A percentile compares a stretch with the other conserved stretches of the same genome.
Conservation (phyloP, 2,888 invertebrate species). For the Synergus itoensis region DNA sequence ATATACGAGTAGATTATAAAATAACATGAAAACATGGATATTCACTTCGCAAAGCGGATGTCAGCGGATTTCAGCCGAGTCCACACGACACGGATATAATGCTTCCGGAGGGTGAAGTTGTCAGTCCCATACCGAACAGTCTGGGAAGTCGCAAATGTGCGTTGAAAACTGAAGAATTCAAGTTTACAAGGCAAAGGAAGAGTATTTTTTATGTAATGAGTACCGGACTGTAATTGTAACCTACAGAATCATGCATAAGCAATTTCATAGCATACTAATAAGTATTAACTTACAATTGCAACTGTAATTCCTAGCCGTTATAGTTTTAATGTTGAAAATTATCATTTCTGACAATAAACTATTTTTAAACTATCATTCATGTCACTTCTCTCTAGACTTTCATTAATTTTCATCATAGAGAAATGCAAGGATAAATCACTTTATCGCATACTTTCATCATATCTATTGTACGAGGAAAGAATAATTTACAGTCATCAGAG, state of each 20-base stretch:
- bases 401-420: not conserved
- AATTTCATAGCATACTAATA: not conserved
- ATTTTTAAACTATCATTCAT: too few species aligned
- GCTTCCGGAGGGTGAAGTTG: not conserved
- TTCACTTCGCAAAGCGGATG: not conserved
- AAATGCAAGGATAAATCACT: not conserved
- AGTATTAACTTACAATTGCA: not conserved
- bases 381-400: not conserved
- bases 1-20: not conserved
- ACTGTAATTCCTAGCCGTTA: not conserved
- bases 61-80: not conserved
- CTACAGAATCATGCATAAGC: not conserved
- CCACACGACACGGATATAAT: not conserved
- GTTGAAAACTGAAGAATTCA: not conserved
- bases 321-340: too few species aligned
- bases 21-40: not conserved
- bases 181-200: not conserved
- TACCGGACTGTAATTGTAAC: not conserved
- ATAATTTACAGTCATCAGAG: not conserved
- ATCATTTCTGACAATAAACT: not conserved
- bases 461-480: not conserved
- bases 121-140: not conserved
- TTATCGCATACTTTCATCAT: not conserved
- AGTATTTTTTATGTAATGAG: not conserved
- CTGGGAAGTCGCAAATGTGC: not conserved